These are phyloP conservation scores for Anolis apletophallus DNA, from an alignment of 2,797 vertebrate species.

Conservation along the genomic window DNA sequence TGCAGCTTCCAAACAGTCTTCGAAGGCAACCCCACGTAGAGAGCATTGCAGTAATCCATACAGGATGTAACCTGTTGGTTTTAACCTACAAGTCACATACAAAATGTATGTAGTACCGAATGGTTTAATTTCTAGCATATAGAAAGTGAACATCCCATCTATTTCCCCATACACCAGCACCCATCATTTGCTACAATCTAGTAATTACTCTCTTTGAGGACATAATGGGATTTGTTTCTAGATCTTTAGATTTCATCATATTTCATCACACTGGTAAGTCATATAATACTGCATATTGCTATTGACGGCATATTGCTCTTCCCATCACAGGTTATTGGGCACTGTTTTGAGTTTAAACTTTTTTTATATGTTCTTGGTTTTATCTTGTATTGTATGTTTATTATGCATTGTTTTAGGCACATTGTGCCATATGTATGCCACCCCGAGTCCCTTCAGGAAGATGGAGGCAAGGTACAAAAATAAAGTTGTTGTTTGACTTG, in stretches of 20 bases:
- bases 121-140: not conserved
- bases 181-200: conserved; percentile 8
- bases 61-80: not conserved
- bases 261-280: not conserved
- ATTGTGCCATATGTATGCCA: too few relatives aligned
- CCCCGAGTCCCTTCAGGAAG: too few relatives aligned
- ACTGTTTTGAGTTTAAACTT: too few relatives aligned
- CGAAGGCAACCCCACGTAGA: too few relatives aligned
- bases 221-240: conserved; percentile 4
- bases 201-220: not conserved
- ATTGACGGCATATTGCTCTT: not conserved
- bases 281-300: not conserved
- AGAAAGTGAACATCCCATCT: not conserved
- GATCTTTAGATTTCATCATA: not conserved
- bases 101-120: not conserved
- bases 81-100: not conserved
- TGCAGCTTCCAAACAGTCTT: too few relatives aligned
- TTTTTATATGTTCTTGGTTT: too few relatives aligned
- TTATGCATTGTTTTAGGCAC: too few relatives aligned
- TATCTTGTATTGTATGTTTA: too few relatives aligned
- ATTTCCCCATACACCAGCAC: not conserved
- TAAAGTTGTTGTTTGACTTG: too few relatives aligned
- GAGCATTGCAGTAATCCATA: too few relatives aligned
- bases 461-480: too few relatives aligned
- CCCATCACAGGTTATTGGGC: too few relatives aligned